Evolutionary conservation across 2,888 invertebrate species (phyloP).

Genomic region (Campopleginae sp.): DNA sequence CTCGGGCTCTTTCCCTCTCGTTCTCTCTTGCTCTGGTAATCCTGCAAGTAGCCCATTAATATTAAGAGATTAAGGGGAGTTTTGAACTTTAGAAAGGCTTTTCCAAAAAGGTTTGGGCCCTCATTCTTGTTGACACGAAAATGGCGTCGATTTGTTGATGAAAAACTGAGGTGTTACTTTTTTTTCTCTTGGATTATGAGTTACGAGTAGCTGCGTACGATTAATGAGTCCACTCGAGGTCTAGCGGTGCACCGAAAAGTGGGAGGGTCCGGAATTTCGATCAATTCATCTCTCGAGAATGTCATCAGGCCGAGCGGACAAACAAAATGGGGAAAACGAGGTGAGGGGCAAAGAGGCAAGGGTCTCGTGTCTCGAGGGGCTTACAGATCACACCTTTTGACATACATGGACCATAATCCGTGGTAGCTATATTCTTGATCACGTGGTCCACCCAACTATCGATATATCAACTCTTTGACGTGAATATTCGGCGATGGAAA

Average conservation of each 20-base stretch:
- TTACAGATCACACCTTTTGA: conserved; percentile 62
- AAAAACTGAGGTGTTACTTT: conserved; percentile 14
- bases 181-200: conserved; percentile 11
- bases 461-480: conserved; percentile 66
- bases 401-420: conserved; percentile 43
- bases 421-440: conserved; percentile 14
- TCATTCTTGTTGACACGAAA: not conserved
- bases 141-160: not conserved
- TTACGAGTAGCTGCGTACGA: not conserved
- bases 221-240: not conserved
- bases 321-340: conserved; percentile 54
- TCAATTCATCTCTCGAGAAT: conserved; percentile 34
- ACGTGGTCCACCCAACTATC: conserved; percentile 47
- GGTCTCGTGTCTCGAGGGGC: conserved; percentile 61
- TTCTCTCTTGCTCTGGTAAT: not conserved
- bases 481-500: conserved; percentile 59
- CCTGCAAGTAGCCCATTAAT: conserved; percentile 10
- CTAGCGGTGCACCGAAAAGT: conserved; percentile 2
- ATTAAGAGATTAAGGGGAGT: conserved; percentile 10
- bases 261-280: conserved; percentile 25
- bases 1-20: not conserved
- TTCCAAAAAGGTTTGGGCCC: not conserved
- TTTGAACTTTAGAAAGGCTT: not conserved
- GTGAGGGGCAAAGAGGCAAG: conserved; percentile 8
- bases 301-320: conserved; percentile 54